Evolutionary conservation across 2,888 invertebrate genomes (phyloP), one percentile per base, ranked within the genome.

Genomic region (Leucophora obtusa): DNA sequence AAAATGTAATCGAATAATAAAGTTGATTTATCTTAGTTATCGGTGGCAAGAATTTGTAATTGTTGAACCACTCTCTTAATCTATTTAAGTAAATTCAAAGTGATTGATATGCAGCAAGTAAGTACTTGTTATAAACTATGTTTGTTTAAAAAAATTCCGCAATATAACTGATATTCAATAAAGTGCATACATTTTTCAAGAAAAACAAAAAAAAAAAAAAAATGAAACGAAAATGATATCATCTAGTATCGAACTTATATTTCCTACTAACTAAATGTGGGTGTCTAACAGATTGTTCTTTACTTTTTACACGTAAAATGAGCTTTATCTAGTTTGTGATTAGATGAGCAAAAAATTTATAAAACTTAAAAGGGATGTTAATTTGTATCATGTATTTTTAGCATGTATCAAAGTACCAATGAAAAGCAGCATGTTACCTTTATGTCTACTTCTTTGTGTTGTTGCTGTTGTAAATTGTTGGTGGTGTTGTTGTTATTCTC

Each of bases 371-470:
- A 24, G 35, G n/a, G 33, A 33, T 72, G 24, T 65, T 63, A 56
- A 63, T 73, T 63, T 58, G 28, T 38, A 54, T 54, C 38, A 53
- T 53, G 18, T 28, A 60, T 43, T 60, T 68, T 60, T 54, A 60
- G 51, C 58, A 56, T 54, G 47, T 24, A 50, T 8, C 51, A 68
- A 68, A 66, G 53, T 18, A 51, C 21, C 17, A 58, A 73, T 43
- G 28, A 58, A 73, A 65, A 58, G 2, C 66, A 74, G 74, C 68
- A 53, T 68, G 74, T 43, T 66, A 60, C 68, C 60, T 51, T 53
- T 60, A 17, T 38, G 4, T 28, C 28, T 28, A 28, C 4, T 50
- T 66, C 53, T 50, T 56, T 15, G 47, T 35, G 18, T 51, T 28
- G 28, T 38, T n/a, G 21, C 21, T 21, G 21, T 21, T 17, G n/a